Evolutionary conservation across 2,797 vertebrate genomes (phyloP).

Genomic region (Anguilla anguilla): DNA sequence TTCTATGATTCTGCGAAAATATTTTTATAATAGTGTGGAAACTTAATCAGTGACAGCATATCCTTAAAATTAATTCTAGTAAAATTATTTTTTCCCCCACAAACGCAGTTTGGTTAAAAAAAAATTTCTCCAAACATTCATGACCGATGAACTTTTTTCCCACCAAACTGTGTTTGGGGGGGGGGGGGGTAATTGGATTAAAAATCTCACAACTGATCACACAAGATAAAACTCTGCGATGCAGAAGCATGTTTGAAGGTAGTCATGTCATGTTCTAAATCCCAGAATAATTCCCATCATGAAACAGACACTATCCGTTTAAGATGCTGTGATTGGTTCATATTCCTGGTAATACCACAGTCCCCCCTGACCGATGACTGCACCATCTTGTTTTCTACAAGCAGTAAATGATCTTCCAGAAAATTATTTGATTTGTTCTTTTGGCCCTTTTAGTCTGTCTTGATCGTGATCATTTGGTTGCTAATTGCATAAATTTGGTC

Average conservation of each 20-base stretch:
- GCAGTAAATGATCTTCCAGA: not conserved
- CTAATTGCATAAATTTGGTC: conserved; percentile 3
- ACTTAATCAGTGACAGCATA: too few relatives aligned
- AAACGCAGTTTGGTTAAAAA: too few relatives aligned
- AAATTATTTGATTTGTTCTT: conserved; percentile 2
- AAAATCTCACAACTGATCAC: not conserved
- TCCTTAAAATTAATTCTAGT: too few relatives aligned
- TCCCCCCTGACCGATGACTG: conserved; percentile 8
- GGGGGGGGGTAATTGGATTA: too few relatives aligned
- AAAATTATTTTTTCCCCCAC: too few relatives aligned
- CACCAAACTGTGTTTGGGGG: too few relatives aligned
- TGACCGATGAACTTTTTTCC: too few relatives aligned
- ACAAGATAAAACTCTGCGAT: not conserved
- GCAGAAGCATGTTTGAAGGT: not conserved
- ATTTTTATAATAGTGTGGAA: too few relatives aligned
- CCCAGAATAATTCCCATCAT: not conserved
- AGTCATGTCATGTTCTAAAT: not conserved
- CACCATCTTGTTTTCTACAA: not conserved
- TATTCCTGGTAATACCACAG: not conserved
- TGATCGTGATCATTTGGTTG: not conserved
- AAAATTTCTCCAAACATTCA: too few relatives aligned
- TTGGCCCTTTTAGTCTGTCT: not conserved
- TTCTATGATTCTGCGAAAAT: too few relatives aligned
- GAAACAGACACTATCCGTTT: not conserved
- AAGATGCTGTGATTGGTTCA: conserved; percentile 17